These are phyloP conservation scores for Gymnoscopelus braueri DNA, from an alignment of 2,797 vertebrate genomes.

Conservation along the genomic window DNA sequence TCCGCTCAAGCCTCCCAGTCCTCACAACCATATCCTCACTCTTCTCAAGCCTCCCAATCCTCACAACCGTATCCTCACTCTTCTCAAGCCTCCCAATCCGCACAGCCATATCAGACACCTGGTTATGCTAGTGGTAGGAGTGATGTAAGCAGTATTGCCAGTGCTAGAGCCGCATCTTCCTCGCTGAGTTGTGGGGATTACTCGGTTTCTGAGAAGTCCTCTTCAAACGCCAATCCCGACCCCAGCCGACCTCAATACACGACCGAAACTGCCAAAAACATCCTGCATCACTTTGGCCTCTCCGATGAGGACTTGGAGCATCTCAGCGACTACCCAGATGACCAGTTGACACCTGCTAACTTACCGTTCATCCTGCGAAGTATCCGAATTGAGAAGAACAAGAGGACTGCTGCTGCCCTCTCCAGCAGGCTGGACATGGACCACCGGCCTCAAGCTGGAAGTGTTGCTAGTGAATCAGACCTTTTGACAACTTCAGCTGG, in stretches of 20 bases:
- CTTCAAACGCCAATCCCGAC: conserved; percentile 7
- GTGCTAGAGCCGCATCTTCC: conserved; percentile 11
- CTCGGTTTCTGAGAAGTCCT: not conserved
- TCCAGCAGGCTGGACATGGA: conserved; percentile 20
- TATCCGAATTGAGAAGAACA: conserved; percentile 88
- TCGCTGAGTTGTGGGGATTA: conserved; percentile 28
- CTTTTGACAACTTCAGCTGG: conserved; percentile 26
- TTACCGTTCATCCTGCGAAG: conserved; percentile 92
- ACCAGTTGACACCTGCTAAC: conserved; percentile 93
- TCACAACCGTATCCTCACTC: conserved; percentile 43
- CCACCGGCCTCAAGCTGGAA: conserved; percentile 17
- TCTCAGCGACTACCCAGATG: conserved; percentile 91
- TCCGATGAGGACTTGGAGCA: conserved; percentile 94
- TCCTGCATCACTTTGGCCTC: conserved; percentile 92
- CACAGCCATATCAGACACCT: conserved; percentile 49
- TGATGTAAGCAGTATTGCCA: conserved; percentile 13
- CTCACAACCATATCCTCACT: not conserved
- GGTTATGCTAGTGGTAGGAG: conserved; percentile 29
- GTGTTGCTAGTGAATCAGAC: conserved; percentile 27
- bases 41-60: too few species aligned
- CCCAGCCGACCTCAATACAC: conserved; percentile 83
- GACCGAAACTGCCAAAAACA: conserved; percentile 89
- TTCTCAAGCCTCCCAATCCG: conserved; percentile 27
- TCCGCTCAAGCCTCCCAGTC: not conserved
- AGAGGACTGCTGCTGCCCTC: conserved; percentile 56